Evolutionary conservation across 2,888 invertebrate species (phyloP), one percentile per base, ranked within the genome.

Genomic region (Harpalus rufipes): DNA sequence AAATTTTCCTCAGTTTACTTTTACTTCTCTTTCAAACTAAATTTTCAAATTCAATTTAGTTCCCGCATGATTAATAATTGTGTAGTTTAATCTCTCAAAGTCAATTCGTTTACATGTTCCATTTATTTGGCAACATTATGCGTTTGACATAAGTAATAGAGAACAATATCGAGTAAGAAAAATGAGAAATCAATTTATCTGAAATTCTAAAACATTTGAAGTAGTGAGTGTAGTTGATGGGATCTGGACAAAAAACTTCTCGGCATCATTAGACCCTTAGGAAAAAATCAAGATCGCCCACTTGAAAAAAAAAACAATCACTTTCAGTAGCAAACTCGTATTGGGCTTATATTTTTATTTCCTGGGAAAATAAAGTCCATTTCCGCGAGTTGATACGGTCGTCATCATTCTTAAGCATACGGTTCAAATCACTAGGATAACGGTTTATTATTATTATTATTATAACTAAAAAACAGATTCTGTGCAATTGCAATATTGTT

Each of bases 91-190:
- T 51, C 44, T 51, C 44, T 51, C 44, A 51, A 68, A 39, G 68
- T 68, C 68, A 68, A 68, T 68, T 41, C 41, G 68, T 68, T 68
- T 44, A 44, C 44, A 74, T 74, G 18, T 74, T 41, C 44, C 72
- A 74, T 74, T 74, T 74, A 21, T 44, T 39, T 68, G n/a, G 44
- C 12, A 44, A 18, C 41, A 44, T 61, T 58, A 16, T 81, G 81
- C 51, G 65, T 44, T 21, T 65, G 81, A 81, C 81, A 63, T 59
- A 61, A 32, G 41, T 39, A 65, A 65, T 81, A 41, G 61, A 61
- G 65, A 81, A 63, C 61, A 80, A 81, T 81, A 65, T 81, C 81
- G 81, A 81, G 65, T 65, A 65, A 81, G 81, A 81, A 81, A 81
- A 81, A 81, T 81, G 81, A 25, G 41, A 81, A 81, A 81, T 81